Evolutionary conservation across 2,113 vertebrate genomes (phyloP), one percentile per base, ranked within the genome.

Genomic region (Saccopteryx bilineata): DNA sequence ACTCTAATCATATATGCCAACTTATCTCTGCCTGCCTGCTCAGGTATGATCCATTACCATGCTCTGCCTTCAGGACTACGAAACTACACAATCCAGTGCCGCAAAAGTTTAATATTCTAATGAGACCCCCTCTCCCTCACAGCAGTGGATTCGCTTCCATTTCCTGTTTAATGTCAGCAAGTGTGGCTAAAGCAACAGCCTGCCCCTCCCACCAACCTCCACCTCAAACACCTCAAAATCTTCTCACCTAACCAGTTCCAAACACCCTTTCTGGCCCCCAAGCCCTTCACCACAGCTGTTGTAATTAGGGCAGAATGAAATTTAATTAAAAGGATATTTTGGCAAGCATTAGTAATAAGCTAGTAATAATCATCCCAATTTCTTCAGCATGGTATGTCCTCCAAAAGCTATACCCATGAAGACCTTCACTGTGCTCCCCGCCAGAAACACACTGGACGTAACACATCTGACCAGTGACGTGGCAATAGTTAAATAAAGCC

Each of bases 311-410:
- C 6, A 63, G n/a, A 68, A 65, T 28, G 60, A 12, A 65, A 79
- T 83, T 87, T 21, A 92, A 78, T 76, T 80, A 81, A 84, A 80
- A 78, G 9, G 21, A 46, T 74, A 65, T 33, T 66, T 76, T n/a
- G 23, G 56, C 9, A 89, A 78, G 75, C 60, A 31, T 3, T 33
- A 33, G 23, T 86, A 79, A 65, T 28, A 90, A 69, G 46, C 19
- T 74, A 4, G 21, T 58, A 90, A 69, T 48, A 91, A 66, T 52
- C 12, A 39, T 19, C 13, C 21, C 54, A 46, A 12, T 86, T 71
- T 87, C 63, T 86, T 81, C 26, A 74, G 33, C 6, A 54, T 18
- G 13, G 14, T 71, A 26, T 31, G 26, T 66, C 54, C 84, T 48
- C 61, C 56, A n/a, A 91, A 79, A 93, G 28, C 5, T 85, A 26